Evolutionary conservation across 92 coral and sea anemone genomes (phyloP).

Genomic region (Porites evermanni): DNA sequence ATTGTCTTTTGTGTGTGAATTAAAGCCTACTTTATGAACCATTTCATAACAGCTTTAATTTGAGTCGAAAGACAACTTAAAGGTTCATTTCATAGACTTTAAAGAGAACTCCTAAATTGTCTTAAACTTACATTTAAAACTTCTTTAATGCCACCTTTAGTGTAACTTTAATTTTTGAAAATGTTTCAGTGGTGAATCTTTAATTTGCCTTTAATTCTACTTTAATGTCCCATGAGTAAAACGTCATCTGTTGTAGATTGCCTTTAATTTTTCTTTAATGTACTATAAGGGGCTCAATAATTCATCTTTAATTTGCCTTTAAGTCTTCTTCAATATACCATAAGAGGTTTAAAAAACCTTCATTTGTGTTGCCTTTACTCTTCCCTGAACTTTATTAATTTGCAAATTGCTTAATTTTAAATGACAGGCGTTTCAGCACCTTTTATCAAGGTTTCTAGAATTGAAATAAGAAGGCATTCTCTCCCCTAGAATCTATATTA

Average conservation of each 20-base stretch:
- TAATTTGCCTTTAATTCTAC: neutral
- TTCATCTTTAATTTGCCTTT: slow-evolving; percentile 17
- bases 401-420: neutral
- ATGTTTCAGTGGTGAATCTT: slow-evolving; percentile 2
- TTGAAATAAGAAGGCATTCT: neutral
- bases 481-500: neutral
- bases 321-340: neutral
- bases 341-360: neutral
- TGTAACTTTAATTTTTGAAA: slow-evolving; percentile 11
- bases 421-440: slow-evolving; percentile 4
- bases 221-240: neutral
- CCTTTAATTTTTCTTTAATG: slow-evolving; percentile 10
- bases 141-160: slow-evolving; percentile 10
- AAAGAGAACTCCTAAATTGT: neutral
- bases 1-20: slow-evolving; percentile 28
- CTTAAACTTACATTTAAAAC: neutral
- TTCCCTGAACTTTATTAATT: neutral
- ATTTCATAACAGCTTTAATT: slow-evolving; percentile 17
- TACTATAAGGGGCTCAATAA: slow-evolving; percentile 17
- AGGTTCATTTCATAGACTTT: slow-evolving; percentile 18
- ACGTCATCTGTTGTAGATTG: neutral
- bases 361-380: neutral
- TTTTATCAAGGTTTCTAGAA: neutral
- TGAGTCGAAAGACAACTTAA: slow-evolving; percentile 1
- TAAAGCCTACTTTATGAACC: slow-evolving; percentile 31